Percentiles rank a stretch among this genome's conserved stretches.
Conservation (phyloP, 2,113 vertebrate species). For the Bothrops jararaca region DNA sequence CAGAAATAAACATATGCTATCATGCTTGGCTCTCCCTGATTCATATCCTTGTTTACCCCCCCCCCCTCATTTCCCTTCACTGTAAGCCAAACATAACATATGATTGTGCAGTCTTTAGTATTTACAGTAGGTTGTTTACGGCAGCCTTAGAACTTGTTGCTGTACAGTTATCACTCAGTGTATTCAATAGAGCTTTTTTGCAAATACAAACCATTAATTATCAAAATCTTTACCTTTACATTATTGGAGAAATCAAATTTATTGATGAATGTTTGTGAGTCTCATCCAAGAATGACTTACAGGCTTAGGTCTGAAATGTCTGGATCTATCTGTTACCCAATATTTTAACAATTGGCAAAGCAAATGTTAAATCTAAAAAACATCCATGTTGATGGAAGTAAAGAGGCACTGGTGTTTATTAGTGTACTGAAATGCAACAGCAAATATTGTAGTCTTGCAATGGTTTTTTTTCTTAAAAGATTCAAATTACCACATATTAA, state of each 20-base stretch:
- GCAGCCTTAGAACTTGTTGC: background rate
- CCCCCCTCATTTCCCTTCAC: background rate
- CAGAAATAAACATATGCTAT: background rate
- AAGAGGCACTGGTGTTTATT: background rate
- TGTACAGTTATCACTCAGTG: background rate
- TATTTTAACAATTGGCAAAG: background rate
- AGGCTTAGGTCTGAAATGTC: background rate
- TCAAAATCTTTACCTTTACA: background rate
- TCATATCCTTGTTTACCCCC: background rate
- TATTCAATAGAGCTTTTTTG: background rate
- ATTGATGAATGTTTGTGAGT: background rate
- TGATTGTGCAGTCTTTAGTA: background rate
- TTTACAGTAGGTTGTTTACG: background rate
- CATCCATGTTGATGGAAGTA: background rate
- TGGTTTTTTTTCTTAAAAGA: background rate
- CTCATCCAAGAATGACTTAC: background rate
- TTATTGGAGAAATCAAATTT: background rate
- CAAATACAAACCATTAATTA: background rate
- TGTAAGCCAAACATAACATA: background rate
- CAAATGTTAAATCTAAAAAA: background rate
- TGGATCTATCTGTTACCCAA: background rate
- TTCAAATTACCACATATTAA: background rate
- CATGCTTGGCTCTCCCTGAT: background rate
- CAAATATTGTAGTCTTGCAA: background rate
- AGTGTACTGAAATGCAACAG: background rate